Evolutionary conservation across 2,113 vertebrate species (phyloP).

Genomic region (Opisthocomus hoazin): DNA sequence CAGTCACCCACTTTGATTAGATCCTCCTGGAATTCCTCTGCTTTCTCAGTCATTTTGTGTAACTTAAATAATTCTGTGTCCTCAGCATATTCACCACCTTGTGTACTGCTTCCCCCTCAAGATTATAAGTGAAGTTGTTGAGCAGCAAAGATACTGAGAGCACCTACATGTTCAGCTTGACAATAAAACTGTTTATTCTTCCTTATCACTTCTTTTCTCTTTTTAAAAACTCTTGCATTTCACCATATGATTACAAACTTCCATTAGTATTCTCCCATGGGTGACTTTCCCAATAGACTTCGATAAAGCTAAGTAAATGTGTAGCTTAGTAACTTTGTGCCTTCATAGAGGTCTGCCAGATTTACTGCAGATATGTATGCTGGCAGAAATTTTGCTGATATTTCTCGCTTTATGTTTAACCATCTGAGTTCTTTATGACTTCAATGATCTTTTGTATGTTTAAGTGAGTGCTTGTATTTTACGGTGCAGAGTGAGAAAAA

Average conservation of each 20-base stretch:
- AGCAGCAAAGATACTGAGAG: constrained; percentile 27
- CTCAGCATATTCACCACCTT: constrained; percentile 47
- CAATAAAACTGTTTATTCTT: not conserved
- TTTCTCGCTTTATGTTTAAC: not conserved
- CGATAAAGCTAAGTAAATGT: not conserved
- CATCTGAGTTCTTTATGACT: not conserved
- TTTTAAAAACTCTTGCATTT: constrained; percentile 2
- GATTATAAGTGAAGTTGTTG: constrained; percentile 24
- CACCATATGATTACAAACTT: not conserved
- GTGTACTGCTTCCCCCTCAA: constrained; percentile 7
- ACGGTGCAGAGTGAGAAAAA: not conserved
- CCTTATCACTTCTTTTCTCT: not conserved
- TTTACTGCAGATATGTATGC: not conserved
- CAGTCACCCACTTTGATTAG: constrained; percentile 63
- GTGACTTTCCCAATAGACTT: not conserved
- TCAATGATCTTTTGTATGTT: not conserved
- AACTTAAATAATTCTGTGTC: constrained; percentile 60
- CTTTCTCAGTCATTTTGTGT: constrained; percentile 40
- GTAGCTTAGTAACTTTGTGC: not conserved
- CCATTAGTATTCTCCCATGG: not conserved
- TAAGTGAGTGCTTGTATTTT: not conserved
- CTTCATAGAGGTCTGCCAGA: not conserved
- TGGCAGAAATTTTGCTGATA: not conserved
- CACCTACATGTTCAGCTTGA: constrained; percentile 2
- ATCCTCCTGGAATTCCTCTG: constrained; percentile 67